These are phyloP conservation scores for Mobula birostris DNA, from an alignment of 2,113 vertebrate genomes.

Conservation along the genomic window DNA sequence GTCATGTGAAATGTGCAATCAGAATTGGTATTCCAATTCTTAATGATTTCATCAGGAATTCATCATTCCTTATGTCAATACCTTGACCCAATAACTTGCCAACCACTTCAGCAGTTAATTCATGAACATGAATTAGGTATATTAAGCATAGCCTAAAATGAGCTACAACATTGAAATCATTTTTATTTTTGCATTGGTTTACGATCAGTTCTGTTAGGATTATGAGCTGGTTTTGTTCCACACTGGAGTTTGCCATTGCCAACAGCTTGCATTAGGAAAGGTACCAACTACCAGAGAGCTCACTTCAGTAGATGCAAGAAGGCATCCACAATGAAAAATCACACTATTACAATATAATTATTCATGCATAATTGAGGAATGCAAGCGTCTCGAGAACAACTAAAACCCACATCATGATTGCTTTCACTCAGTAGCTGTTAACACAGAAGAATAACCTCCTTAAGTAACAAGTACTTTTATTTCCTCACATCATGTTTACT, in stretches of 20 bases:
- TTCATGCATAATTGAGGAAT: background rate
- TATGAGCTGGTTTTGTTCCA: background rate
- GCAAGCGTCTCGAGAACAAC: background rate
- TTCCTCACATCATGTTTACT: background rate
- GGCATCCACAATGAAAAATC: background rate
- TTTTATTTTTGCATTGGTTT: background rate
- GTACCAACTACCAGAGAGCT: background rate
- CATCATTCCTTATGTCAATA: too few species aligned
- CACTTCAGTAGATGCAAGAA: background rate
- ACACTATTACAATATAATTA: background rate
- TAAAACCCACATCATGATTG: background rate
- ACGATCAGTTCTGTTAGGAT: background rate
- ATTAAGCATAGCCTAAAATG: background rate
- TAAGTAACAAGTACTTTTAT: background rate
- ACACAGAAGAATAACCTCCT: background rate
- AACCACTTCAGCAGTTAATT: background rate
- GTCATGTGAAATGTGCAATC: background rate
- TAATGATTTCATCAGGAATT: background rate
- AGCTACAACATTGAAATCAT: background rate
- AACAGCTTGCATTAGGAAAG: slow-evolving; percentile 2
- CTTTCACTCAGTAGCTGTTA: background rate
- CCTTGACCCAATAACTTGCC: background rate
- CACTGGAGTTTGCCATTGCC: background rate
- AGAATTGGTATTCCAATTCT: background rate
- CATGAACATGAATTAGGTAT: background rate